These are phyloP conservation scores for Aphelocoma coerulescens DNA, from an alignment of 2,113 vertebrate genomes.

Conservation along the genomic window DNA sequence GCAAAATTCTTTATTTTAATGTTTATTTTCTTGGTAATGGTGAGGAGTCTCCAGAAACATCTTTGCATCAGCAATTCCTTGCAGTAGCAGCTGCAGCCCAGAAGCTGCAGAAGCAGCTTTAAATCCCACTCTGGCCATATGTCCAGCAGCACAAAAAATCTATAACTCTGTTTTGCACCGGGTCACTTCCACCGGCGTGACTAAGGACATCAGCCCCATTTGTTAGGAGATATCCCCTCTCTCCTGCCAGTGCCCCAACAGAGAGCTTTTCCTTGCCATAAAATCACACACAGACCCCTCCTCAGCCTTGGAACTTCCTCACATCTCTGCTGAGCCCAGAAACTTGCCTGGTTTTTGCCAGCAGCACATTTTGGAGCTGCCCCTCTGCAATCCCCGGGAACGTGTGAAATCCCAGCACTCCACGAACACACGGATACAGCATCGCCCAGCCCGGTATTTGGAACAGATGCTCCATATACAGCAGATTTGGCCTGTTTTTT, in stretches of 20 bases:
- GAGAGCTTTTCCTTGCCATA: not conserved
- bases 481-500: not conserved
- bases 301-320: not conserved
- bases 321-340: not conserved
- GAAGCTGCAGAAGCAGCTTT: not conserved
- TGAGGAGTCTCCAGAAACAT: not conserved
- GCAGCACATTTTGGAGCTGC: accelerated
- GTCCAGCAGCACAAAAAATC: not conserved
- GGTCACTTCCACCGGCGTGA: not conserved
- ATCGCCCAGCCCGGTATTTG: accelerated
- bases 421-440: accelerated
- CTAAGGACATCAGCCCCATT: not conserved
- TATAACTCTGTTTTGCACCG: not conserved
- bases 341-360: not conserved
- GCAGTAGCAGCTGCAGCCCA: not conserved
- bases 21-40: not conserved
- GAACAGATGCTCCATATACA: not conserved
- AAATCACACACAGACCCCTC: not conserved
- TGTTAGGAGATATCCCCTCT: not conserved
- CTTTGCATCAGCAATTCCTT: not conserved
- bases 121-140: not conserved
- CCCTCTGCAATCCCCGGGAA: accelerated
- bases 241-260: not conserved
- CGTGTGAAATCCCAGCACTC: accelerated
- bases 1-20: not conserved